Conservation (phyloP, 2,888 invertebrate genomes). For the Caradrina kadenii region DNA sequence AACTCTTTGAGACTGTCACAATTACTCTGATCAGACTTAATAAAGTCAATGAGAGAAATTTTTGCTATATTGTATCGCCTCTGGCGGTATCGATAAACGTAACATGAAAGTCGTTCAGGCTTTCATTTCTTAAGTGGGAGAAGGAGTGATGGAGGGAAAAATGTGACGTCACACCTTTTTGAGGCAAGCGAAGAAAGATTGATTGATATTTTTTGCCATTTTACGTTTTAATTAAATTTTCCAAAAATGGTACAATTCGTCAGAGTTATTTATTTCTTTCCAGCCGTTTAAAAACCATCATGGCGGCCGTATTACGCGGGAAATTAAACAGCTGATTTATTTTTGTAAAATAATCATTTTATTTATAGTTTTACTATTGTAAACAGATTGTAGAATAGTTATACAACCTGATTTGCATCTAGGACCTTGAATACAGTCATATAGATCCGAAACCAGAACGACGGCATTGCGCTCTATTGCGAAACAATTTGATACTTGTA, state of each 20-base stretch:
- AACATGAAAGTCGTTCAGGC: slow-evolving; percentile 39
- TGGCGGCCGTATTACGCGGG: slow-evolving; percentile 14
- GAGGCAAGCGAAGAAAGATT: neutral
- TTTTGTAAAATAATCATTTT: slow-evolving; percentile 7
- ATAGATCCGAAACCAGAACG: slow-evolving; percentile 75
- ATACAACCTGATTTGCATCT: slow-evolving; percentile 73
- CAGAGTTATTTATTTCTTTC: neutral
- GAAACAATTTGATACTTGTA: slow-evolving; percentile 68
- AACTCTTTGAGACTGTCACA: slow-evolving; percentile 45
- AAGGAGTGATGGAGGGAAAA: slow-evolving; percentile 17
- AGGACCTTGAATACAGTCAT: slow-evolving; percentile 75
- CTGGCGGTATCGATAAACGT: slow-evolving; percentile 46
- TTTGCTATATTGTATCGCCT: slow-evolving; percentile 48
- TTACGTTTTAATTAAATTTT: neutral
- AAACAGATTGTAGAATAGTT: slow-evolving; percentile 62
- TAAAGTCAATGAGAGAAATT: slow-evolving; percentile 55
- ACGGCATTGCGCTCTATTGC: slow-evolving; percentile 75
- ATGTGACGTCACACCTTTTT: slow-evolving; percentile 21
- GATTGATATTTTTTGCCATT: neutral
- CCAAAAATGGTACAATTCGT: neutral
- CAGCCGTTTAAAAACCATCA: neutral
- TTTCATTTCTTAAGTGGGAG: slow-evolving; percentile 41
- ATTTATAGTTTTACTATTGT: slow-evolving; percentile 39
- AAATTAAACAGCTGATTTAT: slow-evolving; percentile 18
- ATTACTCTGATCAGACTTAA: slow-evolving; percentile 49